phyloP scores from a whole-genome alignment of 2,888 invertebrate genomes.

The Sericinus montela region DNA sequence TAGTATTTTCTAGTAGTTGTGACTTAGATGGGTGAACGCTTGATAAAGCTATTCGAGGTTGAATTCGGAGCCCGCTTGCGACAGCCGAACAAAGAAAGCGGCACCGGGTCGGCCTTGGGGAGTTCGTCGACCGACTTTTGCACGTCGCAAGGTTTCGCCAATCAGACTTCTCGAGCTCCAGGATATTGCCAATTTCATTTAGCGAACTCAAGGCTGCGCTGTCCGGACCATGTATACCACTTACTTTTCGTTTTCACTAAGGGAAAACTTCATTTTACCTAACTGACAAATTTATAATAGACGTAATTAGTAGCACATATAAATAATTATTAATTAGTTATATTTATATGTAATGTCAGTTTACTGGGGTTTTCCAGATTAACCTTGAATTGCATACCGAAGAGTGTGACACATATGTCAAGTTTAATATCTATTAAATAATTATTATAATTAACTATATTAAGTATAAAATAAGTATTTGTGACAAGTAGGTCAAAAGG shows the following conservation, averaged over 20 bases:
- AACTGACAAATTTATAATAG: background rate
- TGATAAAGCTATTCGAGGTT: slow-evolving; percentile 69
- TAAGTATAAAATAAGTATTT: no score
- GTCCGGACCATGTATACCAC: slow-evolving; percentile 50
- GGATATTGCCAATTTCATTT: slow-evolving; percentile 75
- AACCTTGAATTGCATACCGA: background rate
- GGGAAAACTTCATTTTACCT: slow-evolving; percentile 36
- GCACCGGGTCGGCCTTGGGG: slow-evolving; percentile 64
- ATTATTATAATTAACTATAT: no score
- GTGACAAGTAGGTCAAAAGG: no score
- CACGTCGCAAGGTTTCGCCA: slow-evolving; percentile 79
- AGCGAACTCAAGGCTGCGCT: slow-evolving; percentile 70
- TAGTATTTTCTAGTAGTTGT: slow-evolving; percentile 27
- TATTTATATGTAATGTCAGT: no score
- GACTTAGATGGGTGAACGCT: slow-evolving; percentile 58
- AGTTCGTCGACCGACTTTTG: slow-evolving; percentile 77
- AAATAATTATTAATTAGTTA: background rate
- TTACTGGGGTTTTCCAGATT: background rate
- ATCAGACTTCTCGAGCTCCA: slow-evolving; percentile 75
- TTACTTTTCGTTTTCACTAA: slow-evolving; percentile 60
- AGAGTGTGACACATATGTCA: background rate
- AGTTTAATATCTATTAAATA: no score
- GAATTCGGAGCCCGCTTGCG: slow-evolving; percentile 54
- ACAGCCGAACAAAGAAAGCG: slow-evolving; percentile 77
- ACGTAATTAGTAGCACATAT: background rate